Conservation (phyloP, 2,888 invertebrate genomes). For the Cephus rjabovi region DNA sequence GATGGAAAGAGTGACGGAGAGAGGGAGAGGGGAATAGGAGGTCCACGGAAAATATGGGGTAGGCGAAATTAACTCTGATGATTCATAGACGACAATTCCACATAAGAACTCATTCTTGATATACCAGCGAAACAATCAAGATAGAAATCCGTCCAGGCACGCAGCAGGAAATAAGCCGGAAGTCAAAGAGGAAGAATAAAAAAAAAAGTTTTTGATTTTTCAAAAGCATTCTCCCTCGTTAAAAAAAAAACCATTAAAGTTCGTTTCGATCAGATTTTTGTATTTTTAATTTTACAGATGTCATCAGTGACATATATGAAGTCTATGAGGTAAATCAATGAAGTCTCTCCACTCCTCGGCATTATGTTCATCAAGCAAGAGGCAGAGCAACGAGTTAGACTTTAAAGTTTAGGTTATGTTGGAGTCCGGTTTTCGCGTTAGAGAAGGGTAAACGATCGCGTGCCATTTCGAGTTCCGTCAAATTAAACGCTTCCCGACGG, state of each 20-base stretch:
- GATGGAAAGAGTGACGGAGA: background rate
- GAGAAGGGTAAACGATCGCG: conserved; percentile 41
- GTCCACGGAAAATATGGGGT: conserved; percentile 14
- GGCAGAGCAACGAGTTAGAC: background rate
- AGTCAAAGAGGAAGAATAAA: background rate
- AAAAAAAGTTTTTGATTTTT: background rate
- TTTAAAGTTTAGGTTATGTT: background rate
- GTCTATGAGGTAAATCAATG: background rate
- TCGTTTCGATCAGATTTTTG: background rate
- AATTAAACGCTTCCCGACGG: conserved; percentile 60
- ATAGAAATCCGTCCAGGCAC: background rate
- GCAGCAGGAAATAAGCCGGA: background rate
- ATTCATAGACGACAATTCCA: conserved; percentile 5
- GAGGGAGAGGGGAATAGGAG: background rate
- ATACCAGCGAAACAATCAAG: background rate
- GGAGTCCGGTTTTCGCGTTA: background rate
- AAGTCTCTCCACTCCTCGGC: background rate
- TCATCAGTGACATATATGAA: background rate
- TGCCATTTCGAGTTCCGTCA: conserved; percentile 54
- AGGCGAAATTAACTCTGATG: conserved; percentile 5
- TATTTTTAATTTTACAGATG: background rate
- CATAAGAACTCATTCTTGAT: background rate
- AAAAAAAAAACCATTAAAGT: background rate
- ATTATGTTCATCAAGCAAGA: background rate
- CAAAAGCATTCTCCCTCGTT: background rate